Evolutionary conservation across 2,888 invertebrate genomes (phyloP), one percentile per base, ranked within the genome.

Genomic region (Agrochola litura): DNA sequence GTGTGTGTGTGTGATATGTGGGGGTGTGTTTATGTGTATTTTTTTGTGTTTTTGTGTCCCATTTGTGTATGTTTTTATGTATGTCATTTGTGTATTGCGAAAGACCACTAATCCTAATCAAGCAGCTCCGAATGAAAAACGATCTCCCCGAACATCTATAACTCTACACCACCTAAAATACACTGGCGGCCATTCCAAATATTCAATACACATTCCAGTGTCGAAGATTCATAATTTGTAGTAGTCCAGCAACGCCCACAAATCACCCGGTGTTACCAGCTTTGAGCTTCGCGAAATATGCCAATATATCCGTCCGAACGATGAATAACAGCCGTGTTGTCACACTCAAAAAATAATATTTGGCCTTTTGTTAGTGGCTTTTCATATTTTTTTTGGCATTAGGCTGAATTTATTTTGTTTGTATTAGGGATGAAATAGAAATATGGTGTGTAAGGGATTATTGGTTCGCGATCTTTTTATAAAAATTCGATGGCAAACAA

Each of bases 231-330:
- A 79, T 79, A 81, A 86, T 86, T 86, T 86, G 86, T 79, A 82
- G 83, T 87, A 83, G 82, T 76, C 83, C 74, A 77, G 82, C 70
- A 70, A 41, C 66, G 72, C 77, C 84, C 85, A 89, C 89, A 90
- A 89, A 91, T 91, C 89, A 90, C 80, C 60, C 65, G 60, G 84
- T 88, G 89, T 86, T 88, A 89, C 90, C 87, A 89, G 83, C 81
- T 74, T 80, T 89, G 85, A 87, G 84, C 85, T 84, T 79, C 88
- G 81, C 84, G 80, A 85, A 90, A 90, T 89, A 88, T 90, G 89
- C 87, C 91, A 86, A 90, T 88, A 90, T 90, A 88, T 89, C 79
- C 84, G 58, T 84, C 73, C 80, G 73, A 74, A 73, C 85, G 73
- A 88, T 90, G 87, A 90, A 89, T 90, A 87, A 90, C 86, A 82